Evolutionary conservation across 2,888 invertebrate genomes (phyloP), one percentile per base, ranked within the genome.

Genomic region (Lepidochrysops patricia): DNA sequence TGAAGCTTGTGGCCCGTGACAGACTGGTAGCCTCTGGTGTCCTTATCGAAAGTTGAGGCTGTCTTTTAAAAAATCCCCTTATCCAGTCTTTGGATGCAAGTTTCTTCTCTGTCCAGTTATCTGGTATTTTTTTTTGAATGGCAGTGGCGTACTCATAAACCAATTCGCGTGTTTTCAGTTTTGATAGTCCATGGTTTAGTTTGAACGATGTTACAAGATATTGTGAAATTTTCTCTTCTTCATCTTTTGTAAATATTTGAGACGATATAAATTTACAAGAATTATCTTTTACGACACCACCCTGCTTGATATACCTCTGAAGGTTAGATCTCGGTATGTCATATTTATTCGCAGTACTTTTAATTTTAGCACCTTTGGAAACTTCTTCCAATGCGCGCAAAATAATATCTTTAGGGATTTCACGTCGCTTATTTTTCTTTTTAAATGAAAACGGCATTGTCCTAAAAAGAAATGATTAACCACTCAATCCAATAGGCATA

Each of bases 71-170:
- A 66, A 66, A 64, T 57, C 63, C 64, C 19, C 64, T 58, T 61
- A 65, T 61, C 66, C 64, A 65, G 27, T 68, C 66, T 60, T 66
- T 68, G 27, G 63, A 64, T 65, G 67, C 67, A 26, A 67, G 43
- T 65, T 64, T 64, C 15, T 66, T 66, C 59, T 63, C 27, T 26
- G 49, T 65, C 64, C 64, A 66, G 62, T 63, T 67, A 63, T 63
- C 63, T 58, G 67, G 62, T 29, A 57, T 64, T 54, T 64, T 64
- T 34, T 48, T 60, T 29, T 62, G 54, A 50, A 60, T 62, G 57
- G 62, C 60, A 52, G 7, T 29, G 15, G 61, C 62, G 49, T 61
- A 64, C 37, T 64, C 60, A 48, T 62, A 61, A 29, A 34, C 64
- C 58, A 64, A 60, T 63, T 64, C 29, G 52, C 62, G 63, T 57